These are phyloP conservation scores for Eilema caniola DNA, from an alignment of 2,888 invertebrate genomes.

Conservation along the genomic window DNA sequence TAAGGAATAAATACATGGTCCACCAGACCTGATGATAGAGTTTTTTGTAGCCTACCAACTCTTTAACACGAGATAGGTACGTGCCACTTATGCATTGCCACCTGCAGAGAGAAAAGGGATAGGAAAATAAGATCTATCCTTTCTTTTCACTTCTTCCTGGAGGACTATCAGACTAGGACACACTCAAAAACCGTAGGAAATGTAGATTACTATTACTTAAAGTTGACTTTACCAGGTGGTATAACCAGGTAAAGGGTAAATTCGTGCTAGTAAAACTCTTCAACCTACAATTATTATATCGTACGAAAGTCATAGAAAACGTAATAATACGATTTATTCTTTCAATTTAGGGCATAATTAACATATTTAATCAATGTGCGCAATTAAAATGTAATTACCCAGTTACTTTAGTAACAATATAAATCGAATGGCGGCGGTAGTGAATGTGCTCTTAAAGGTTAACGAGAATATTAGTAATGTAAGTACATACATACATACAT, in stretches of 20 bases:
- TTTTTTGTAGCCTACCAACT: background rate
- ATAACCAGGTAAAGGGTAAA: background rate
- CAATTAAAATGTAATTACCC: constrained; percentile 1
- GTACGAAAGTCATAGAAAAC: background rate
- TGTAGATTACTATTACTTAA: no score
- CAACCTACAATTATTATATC: no score
- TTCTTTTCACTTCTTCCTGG: no score
- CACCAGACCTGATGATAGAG: background rate
- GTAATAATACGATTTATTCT: background rate
- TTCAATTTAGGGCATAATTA: background rate
- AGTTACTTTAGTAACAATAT: no score
- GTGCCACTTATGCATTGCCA: no score
- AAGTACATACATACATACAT: no score
- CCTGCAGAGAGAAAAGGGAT: background rate
- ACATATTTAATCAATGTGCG: background rate
- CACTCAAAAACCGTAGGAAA: background rate
- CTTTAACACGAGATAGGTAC: background rate
- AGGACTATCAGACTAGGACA: no score
- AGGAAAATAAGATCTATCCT: no score
- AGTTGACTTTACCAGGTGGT: no score
- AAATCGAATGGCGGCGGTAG: background rate
- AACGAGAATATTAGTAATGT: background rate
- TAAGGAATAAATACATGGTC: background rate
- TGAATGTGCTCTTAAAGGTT: background rate
- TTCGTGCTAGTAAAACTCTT: background rate